phyloP scores from a whole-genome alignment of 1,140 invertebrate species.

The Drosophila obscura region DNA sequence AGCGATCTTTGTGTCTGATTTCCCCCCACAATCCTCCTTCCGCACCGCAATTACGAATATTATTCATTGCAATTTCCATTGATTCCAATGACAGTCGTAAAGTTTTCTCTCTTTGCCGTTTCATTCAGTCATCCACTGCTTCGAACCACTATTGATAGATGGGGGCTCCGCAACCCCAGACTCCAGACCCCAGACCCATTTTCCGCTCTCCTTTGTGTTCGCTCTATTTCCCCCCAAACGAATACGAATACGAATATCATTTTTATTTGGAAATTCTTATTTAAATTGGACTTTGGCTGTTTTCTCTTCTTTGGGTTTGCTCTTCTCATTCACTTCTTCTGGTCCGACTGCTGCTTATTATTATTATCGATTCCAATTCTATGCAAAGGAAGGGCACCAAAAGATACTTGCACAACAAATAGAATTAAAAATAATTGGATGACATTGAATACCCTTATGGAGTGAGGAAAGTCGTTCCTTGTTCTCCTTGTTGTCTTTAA shows the following conservation, averaged over 20 bases:
- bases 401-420: constrained; percentile 19
- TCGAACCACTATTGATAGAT: constrained; percentile 35
- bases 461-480: constrained; percentile 9
- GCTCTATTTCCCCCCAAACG: constrained; percentile 28
- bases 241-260: too few species aligned
- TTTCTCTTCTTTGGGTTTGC: constrained; percentile 33
- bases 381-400: constrained; percentile 8
- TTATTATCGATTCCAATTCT: constrained; percentile 58
- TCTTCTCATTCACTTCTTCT: constrained; percentile 48
- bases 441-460: constrained; percentile 42
- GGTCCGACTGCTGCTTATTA: constrained; percentile 38
- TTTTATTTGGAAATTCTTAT: constrained; percentile 51
- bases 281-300: constrained; percentile 53
- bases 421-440: constrained; percentile 71
- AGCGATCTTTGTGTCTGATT: too few species aligned
- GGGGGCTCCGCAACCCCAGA: not conserved
- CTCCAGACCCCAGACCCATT: constrained; percentile 1
- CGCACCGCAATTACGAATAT: not conserved
- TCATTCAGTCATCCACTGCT: constrained; percentile 1
- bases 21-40: too few species aligned
- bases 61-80: constrained; percentile 32
- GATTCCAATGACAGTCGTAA: constrained; percentile 56
- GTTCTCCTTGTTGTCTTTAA: constrained; percentile 50
- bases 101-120: constrained; percentile 29
- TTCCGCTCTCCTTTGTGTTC: constrained; percentile 24